A percentile compares a stretch with the other conserved stretches of the same genome.
phyloP scores from a whole-genome alignment of 2,797 vertebrate species.

The Tarsius wallacei region DNA sequence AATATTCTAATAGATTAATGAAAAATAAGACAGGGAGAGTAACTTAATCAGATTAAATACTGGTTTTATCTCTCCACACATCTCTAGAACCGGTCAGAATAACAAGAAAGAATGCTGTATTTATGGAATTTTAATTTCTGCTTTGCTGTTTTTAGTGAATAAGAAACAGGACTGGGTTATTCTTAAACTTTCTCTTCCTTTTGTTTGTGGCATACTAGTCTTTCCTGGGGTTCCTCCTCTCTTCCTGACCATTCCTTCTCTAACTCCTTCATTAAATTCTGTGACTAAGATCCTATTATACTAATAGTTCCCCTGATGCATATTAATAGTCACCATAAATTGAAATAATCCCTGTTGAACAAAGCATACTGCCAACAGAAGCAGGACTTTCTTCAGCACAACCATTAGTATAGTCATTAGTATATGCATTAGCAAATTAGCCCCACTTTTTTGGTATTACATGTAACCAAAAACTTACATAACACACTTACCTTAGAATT shows the following conservation, averaged over 20 bases:
- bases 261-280: background rate
- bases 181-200: background rate
- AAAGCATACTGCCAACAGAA: background rate
- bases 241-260: background rate
- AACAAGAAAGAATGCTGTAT: background rate
- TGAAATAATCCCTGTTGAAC: background rate
- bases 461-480: background rate
- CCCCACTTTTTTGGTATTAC: background rate
- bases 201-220: background rate
- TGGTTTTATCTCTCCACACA: background rate
- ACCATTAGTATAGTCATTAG: background rate
- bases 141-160: background rate
- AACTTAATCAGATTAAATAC: background rate
- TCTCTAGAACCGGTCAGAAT: background rate
- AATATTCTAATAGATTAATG: background rate
- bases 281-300: background rate
- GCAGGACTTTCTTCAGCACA: background rate
- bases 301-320: background rate
- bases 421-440: background rate
- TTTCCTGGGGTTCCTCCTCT: background rate
- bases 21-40: background rate
- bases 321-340: background rate
- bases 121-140: background rate
- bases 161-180: background rate
- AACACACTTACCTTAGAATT: background rate